A percentile compares a stretch with the other conserved stretches of the same genome.
Conservation (phyloP, 1,140 invertebrate genomes). For the Tetraneura akinire region DNA sequence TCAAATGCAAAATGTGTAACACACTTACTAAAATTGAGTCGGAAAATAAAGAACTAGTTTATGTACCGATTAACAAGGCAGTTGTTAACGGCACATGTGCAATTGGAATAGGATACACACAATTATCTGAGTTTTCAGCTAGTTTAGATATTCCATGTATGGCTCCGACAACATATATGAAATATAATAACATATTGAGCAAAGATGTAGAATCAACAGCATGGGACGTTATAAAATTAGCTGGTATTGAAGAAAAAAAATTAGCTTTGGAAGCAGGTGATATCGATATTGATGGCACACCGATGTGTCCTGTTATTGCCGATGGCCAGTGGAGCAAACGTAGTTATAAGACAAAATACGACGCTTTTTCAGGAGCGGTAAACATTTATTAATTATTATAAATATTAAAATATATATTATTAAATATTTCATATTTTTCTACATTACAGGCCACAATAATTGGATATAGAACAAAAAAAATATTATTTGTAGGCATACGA, state of each 20-base stretch:
- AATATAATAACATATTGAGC: conserved; percentile 8
- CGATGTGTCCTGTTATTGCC: too few species aligned
- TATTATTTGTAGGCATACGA: conserved; percentile 57
- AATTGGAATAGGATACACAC: not conserved
- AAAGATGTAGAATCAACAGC: conserved; percentile 49
- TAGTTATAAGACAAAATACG: too few species aligned
- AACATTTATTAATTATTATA: too few species aligned
- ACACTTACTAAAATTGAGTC: not conserved
- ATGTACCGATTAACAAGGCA: not conserved
- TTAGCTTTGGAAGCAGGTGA: too few species aligned
- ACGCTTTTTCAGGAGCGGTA: too few species aligned
- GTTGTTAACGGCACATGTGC: not conserved
- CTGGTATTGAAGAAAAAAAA: too few species aligned
- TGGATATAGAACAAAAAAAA: conserved; percentile 56
- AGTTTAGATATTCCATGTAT: conserved; percentile 11
- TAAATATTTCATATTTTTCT: too few species aligned
- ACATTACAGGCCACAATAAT: conserved; percentile 54
- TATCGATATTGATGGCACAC: too few species aligned
- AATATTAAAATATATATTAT: too few species aligned
- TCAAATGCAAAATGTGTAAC: conserved; percentile 6
- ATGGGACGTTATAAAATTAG: too few species aligned
- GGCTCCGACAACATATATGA: conserved; percentile 6
- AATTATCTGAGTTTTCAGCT: not conserved
- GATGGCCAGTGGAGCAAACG: too few species aligned
- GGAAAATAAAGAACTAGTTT: not conserved